These are phyloP conservation scores for Andrena chrysosceles DNA, from an alignment of 2,888 invertebrate species.

Conservation along the genomic window DNA sequence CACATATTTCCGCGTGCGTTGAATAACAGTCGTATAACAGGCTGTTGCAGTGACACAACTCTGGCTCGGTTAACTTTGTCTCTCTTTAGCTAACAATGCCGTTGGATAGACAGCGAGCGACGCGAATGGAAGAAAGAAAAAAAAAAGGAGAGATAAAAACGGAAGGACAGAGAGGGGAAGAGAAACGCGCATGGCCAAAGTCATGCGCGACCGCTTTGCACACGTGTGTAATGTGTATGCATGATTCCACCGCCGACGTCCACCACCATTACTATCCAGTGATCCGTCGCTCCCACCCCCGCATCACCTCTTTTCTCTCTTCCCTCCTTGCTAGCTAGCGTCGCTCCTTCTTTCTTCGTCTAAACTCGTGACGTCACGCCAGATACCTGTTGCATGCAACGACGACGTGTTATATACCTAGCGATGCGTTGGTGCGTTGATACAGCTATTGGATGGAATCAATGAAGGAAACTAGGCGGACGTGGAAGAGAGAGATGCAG, in stretches of 20 bases:
- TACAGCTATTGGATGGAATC: constrained; percentile 40
- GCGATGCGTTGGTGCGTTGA: constrained; percentile 51
- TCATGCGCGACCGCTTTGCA: constrained; percentile 59
- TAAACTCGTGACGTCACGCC: constrained; percentile 74
- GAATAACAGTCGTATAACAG: constrained; percentile 67
- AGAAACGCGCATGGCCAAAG: constrained; percentile 48
- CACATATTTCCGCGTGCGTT: constrained; percentile 57
- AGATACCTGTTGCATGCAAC: constrained; percentile 78
- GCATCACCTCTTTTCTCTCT: constrained; percentile 16
- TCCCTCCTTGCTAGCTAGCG: constrained; percentile 9
- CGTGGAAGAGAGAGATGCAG: constrained; percentile 1
- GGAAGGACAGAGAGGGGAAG: constrained; percentile 4
- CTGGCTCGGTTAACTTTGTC: constrained; percentile 40
- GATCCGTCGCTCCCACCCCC: constrained; percentile 49
- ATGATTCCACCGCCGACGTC: constrained; percentile 48
- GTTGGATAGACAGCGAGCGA: constrained; percentile 10
- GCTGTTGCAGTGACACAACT: constrained; percentile 66
- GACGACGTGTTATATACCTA: constrained; percentile 59
- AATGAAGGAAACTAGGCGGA: constrained; percentile 4
- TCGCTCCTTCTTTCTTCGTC: constrained; percentile 57
- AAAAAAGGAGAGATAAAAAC: constrained; percentile 26
- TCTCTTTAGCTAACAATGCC: constrained; percentile 49
- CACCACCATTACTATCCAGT: constrained; percentile 36
- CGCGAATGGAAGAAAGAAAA: not conserved
- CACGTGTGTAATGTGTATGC: constrained; percentile 44